phyloP scores from a whole-genome alignment of 1,140 invertebrate genomes.

The Zelostemma sp. region DNA sequence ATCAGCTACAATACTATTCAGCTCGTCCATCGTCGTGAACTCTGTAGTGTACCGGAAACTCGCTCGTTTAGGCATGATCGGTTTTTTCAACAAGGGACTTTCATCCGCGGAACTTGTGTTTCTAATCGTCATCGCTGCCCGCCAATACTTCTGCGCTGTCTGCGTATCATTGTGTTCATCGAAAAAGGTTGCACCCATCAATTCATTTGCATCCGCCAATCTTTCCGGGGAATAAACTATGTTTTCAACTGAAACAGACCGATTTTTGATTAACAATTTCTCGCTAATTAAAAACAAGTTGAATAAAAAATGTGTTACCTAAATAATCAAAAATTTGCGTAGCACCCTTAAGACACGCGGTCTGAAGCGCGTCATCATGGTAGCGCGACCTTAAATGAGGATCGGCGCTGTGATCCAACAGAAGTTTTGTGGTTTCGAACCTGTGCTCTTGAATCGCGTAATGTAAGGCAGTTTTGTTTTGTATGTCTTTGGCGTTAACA shows the following conservation, averaged over 20 bases:
- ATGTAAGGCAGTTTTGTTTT: constrained; percentile 92
- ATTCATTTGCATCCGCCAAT: constrained; percentile 85
- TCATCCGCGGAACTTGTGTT: constrained; percentile 52
- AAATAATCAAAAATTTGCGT: constrained; percentile 84
- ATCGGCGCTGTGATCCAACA: constrained; percentile 85
- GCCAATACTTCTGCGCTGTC: constrained; percentile 77
- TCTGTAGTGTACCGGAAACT: constrained; percentile 78
- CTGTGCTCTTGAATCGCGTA: constrained; percentile 93
- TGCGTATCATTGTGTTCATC: constrained; percentile 85
- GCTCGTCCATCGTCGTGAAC: constrained; percentile 79
- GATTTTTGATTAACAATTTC: too few relatives aligned
- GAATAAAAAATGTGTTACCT: constrained; percentile 58
- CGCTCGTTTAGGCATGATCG: constrained; percentile 71
- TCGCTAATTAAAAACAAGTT: not conserved
- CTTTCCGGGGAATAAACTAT: constrained; percentile 75
- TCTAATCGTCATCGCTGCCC: constrained; percentile 74
- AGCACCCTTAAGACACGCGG: constrained; percentile 91
- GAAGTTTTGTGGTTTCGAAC: constrained; percentile 85
- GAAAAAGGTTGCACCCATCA: constrained; percentile 87
- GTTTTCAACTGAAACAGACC: constrained; percentile 59
- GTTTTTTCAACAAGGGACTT: constrained; percentile 70
- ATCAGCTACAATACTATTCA: constrained; percentile 80
- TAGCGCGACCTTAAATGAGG: constrained; percentile 82
- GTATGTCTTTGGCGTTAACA: constrained; percentile 90
- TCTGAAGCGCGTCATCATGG: constrained; percentile 92